Evolutionary conservation across 2,113 vertebrate species (phyloP).

Genomic region (Limnothrissa miodon): DNA sequence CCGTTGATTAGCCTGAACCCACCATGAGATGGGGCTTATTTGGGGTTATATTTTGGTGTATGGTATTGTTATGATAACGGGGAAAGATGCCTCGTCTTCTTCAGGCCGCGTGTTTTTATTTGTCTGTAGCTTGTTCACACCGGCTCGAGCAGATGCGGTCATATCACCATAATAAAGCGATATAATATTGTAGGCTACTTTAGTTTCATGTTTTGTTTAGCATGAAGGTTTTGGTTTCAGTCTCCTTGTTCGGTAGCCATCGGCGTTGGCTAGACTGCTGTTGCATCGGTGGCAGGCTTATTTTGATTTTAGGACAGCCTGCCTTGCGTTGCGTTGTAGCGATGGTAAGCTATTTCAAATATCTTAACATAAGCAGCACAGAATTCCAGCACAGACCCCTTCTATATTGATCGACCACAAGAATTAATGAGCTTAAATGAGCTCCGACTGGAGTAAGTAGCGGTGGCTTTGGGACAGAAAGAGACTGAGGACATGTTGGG

Average conservation of each 20-base stretch:
- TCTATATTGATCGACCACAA: not conserved
- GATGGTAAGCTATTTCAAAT: not conserved
- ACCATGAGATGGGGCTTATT: not conserved
- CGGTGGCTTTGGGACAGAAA: not conserved
- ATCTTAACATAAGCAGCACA: not conserved
- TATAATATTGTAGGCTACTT: not conserved
- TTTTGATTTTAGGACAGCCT: not conserved
- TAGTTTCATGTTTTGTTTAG: not conserved
- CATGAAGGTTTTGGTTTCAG: not conserved
- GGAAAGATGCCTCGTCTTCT: not conserved
- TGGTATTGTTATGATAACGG: constrained; percentile 14
- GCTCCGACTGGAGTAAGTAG: not conserved
- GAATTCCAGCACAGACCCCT: not conserved
- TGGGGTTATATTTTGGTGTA: not conserved
- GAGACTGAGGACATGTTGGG: not conserved
- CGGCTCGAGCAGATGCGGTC: not conserved
- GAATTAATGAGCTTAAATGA: not conserved
- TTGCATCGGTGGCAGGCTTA: not conserved
- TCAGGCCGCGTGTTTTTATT: constrained; percentile 4
- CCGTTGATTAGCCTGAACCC: not conserved
- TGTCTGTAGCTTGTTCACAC: not conserved
- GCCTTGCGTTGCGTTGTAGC: not conserved
- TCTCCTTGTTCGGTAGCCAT: not conserved
- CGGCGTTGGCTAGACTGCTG: not conserved
- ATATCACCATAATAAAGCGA: not conserved